phyloP scores from a whole-genome alignment of 2,797 vertebrate species.

The Lerista edwardsae region DNA sequence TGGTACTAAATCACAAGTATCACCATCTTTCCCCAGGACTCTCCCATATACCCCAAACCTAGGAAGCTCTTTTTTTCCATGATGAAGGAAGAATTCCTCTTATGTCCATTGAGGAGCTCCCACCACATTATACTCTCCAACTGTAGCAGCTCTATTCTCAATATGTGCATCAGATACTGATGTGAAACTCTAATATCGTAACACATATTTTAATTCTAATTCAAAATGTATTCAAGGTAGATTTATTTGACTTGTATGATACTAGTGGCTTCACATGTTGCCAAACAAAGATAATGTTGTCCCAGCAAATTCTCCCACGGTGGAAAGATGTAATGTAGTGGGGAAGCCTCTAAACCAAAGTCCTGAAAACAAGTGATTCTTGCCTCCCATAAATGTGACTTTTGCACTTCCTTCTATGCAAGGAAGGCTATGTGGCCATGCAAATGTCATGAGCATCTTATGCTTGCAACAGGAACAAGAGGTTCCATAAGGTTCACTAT shows the following conservation, averaged over 20 bases:
- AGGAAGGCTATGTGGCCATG: not conserved
- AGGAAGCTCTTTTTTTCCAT: not conserved
- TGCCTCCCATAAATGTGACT: not conserved
- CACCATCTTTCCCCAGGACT: not conserved
- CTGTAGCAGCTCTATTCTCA: not conserved
- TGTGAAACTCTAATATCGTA: not conserved
- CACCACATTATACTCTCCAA: not conserved
- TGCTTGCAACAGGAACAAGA: not conserved
- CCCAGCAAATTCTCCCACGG: not conserved
- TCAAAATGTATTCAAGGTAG: not conserved
- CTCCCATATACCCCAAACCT: conserved; percentile 1
- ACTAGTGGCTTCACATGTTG: not conserved
- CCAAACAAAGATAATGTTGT: not conserved
- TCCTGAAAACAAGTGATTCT: not conserved
- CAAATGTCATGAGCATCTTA: not conserved
- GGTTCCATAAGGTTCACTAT: not conserved
- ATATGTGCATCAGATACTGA: not conserved
- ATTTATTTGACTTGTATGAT: not conserved
- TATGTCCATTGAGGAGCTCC: not conserved
- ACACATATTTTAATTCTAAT: not conserved
- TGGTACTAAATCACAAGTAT: not conserved
- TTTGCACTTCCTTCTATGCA: not conserved
- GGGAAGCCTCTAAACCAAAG: not conserved
- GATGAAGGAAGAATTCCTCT: not conserved
- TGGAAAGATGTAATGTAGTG: not conserved